These are phyloP conservation scores for Phasia obesa DNA, from an alignment of 2,888 invertebrate species.

Conservation along the genomic window DNA sequence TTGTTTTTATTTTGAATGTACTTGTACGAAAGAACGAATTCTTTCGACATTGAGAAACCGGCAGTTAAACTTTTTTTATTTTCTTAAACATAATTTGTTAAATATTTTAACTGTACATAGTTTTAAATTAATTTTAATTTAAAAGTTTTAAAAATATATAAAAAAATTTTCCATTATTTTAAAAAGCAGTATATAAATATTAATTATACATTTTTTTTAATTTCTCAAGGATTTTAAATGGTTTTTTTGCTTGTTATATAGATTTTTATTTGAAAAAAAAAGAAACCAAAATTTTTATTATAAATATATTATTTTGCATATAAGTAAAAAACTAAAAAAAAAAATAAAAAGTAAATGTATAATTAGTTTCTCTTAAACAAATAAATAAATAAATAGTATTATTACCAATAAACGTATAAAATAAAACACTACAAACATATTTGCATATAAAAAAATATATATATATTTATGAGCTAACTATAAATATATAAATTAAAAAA, in stretches of 20 bases:
- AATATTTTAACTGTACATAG: conserved; percentile 67
- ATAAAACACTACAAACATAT: conserved; percentile 58
- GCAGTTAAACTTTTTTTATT: conserved; percentile 17
- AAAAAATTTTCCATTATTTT: conserved; percentile 37
- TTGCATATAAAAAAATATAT: conserved; percentile 39
- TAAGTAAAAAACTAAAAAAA: conserved; percentile 40
- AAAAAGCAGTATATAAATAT: conserved; percentile 22
- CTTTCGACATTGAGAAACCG: too few relatives aligned
- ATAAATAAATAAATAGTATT: conserved; percentile 67
- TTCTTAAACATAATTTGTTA: conserved; percentile 40
- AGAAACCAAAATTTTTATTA: conserved; percentile 35
- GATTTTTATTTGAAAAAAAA: conserved; percentile 28
- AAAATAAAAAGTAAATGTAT: too few relatives aligned
- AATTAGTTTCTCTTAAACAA: conserved; percentile 52
- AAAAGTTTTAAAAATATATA: conserved; percentile 11
- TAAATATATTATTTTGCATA: conserved; percentile 54
- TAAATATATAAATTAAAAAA: conserved; percentile 41
- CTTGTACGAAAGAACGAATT: too few relatives aligned
- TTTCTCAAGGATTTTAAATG: conserved; percentile 56
- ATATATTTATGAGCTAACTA: conserved; percentile 53
- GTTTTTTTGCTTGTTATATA: conserved; percentile 66
- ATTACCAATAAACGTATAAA: conserved; percentile 54
- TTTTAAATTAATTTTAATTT: conserved; percentile 46
- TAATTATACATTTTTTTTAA: conserved; percentile 17
- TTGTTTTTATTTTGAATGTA: too few relatives aligned